These are phyloP conservation scores for Spicauda simplicius DNA, from an alignment of 2,888 invertebrate species.

Conservation along the genomic window DNA sequence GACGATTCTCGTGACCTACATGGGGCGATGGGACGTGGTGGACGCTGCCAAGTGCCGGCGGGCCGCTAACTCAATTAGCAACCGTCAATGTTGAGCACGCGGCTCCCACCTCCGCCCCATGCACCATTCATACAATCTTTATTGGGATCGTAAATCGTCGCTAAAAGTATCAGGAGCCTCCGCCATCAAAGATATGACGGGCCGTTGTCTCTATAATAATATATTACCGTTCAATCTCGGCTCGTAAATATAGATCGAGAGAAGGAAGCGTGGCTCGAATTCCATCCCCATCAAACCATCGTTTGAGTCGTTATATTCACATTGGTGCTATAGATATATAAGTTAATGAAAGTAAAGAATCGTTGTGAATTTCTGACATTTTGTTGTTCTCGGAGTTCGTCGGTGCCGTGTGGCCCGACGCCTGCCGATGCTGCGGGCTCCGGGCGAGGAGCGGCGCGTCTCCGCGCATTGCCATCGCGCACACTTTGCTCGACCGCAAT, in stretches of 20 bases:
- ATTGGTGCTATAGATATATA: no score
- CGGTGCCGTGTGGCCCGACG: no score
- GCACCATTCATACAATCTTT: neutral
- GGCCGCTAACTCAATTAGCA: conserved; percentile 58
- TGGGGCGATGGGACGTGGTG: conserved; percentile 38
- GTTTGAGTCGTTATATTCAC: no score
- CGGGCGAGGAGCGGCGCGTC: no score
- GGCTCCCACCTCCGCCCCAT: neutral
- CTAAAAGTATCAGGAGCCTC: neutral
- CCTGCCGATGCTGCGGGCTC: no score
- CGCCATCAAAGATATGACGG: neutral
- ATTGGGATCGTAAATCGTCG: neutral
- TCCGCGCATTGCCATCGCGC: no score
- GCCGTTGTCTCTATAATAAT: conserved; percentile 19
- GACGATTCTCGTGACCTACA: conserved; percentile 52
- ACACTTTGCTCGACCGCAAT: no score
- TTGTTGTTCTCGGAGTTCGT: no score
- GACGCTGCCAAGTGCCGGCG: conserved; percentile 44
- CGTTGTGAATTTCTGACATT: no score
- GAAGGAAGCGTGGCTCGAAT: neutral
- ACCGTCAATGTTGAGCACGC: conserved; percentile 49
- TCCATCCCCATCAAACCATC: neutral
- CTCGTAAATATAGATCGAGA: conserved; percentile 17
- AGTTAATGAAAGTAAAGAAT: no score
- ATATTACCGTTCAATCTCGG: conserved; percentile 7